Evolutionary conservation across 1,140 invertebrate species (phyloP).

Genomic region (Zaprionus nigranus): DNA sequence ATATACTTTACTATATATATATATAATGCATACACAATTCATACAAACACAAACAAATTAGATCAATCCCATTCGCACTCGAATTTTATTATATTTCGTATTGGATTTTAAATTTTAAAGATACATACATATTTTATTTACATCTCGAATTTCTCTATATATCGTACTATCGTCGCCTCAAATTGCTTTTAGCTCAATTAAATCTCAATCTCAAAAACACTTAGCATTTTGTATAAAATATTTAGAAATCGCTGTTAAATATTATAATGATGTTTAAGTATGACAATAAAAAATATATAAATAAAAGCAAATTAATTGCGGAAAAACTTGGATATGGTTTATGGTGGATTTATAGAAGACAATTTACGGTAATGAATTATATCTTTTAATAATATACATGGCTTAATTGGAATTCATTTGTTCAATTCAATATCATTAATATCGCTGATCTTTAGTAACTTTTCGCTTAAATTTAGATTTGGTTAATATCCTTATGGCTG

Average conservation of each 20-base stretch:
- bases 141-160: constrained; percentile 33
- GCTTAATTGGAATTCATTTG: constrained; percentile 8
- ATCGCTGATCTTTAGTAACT: no score
- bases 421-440: background rate
- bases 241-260: constrained; percentile 26
- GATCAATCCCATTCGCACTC: constrained; percentile 43
- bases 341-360: constrained; percentile 3
- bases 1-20: constrained; percentile 4
- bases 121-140: constrained; percentile 17
- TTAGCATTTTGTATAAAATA: constrained; percentile 29
- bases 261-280: constrained; percentile 29
- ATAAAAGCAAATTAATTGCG: constrained; percentile 10
- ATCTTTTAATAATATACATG: constrained; percentile 6
- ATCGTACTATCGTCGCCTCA: background rate
- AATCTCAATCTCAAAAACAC: constrained; percentile 31
- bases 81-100: constrained; percentile 51
- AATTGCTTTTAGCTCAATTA: constrained; percentile 15
- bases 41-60: constrained; percentile 1
- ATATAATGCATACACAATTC: background rate
- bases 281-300: constrained; percentile 32
- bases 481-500: constrained; percentile 27
- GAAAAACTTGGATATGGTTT: constrained; percentile 11
- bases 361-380: background rate
- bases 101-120: constrained; percentile 18
- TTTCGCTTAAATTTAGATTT: constrained; percentile 19